Evolutionary conservation across 2,113 vertebrate species (phyloP).

Genomic region (Ceyx cyanopectus): DNA sequence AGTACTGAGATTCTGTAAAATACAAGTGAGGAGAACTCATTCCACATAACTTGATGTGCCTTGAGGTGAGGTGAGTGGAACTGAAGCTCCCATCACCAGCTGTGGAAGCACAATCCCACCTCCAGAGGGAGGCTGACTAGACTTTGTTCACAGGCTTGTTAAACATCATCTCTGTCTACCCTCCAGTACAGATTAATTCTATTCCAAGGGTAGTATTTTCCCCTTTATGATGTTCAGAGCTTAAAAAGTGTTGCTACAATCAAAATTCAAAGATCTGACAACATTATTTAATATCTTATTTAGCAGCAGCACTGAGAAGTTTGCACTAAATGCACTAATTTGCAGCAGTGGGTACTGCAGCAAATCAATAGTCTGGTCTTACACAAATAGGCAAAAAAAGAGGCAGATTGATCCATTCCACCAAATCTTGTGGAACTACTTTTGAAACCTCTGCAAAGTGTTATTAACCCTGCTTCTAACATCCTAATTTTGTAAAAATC

Average conservation of each 20-base stretch:
- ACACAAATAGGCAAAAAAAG: neutral
- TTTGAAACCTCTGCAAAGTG: neutral
- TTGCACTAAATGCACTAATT: neutral
- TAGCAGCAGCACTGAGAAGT: too few relatives aligned
- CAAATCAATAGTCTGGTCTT: neutral
- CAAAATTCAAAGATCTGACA: neutral
- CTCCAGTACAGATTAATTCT: neutral
- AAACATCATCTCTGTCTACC: accelerated
- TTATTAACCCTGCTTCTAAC: neutral
- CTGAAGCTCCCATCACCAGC: neutral
- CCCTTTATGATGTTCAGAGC: neutral
- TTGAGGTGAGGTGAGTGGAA: neutral
- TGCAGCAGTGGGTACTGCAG: neutral
- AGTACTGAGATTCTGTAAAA: neutral
- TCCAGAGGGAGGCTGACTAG: neutral
- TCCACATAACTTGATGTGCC: neutral
- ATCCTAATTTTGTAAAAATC: neutral
- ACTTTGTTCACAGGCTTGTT: neutral
- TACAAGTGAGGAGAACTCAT: neutral
- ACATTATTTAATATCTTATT: neutral
- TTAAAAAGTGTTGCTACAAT: neutral
- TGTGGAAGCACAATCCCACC: accelerated
- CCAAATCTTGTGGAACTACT: neutral
- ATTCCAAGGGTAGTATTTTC: neutral
- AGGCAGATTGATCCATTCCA: neutral